Evolutionary conservation across 92 coral and sea anemone species (phyloP).

Genomic region (Bergia sp.): DNA sequence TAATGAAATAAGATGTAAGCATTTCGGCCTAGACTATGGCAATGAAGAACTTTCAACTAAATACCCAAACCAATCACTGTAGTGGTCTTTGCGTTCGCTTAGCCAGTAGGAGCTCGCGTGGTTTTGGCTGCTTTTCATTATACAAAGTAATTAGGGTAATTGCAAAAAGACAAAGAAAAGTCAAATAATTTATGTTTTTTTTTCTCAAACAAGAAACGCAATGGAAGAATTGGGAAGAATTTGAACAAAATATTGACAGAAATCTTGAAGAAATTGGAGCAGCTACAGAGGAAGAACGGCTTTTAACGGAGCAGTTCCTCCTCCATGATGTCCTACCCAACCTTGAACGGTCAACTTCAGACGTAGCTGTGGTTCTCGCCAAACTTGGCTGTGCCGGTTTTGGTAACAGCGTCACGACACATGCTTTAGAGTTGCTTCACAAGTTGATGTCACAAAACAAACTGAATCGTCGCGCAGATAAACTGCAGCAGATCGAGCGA

Average conservation of each 20-base stretch:
- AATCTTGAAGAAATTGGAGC: background rate
- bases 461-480: background rate
- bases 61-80: too few relatives aligned
- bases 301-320: background rate
- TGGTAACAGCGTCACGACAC: background rate
- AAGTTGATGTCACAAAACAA: slow-evolving; percentile 24
- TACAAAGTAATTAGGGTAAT: too few relatives aligned
- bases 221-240: background rate
- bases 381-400: slow-evolving; percentile 17
- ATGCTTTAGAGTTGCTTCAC: slow-evolving; percentile 3
- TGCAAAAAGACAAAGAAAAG: background rate
- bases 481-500: slow-evolving; percentile 13
- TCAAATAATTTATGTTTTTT: background rate
- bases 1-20: background rate
- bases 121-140: too few relatives aligned
- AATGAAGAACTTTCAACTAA: too few relatives aligned
- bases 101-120: too few relatives aligned
- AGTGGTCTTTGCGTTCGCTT: too few relatives aligned
- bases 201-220: background rate
- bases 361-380: background rate
- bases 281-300: background rate
- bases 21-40: too few relatives aligned
- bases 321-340: background rate
- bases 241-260: background rate
- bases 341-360: background rate